These are phyloP conservation scores for Uloborus diversus DNA, from an alignment of 1,140 invertebrate genomes.

Conservation along the genomic window DNA sequence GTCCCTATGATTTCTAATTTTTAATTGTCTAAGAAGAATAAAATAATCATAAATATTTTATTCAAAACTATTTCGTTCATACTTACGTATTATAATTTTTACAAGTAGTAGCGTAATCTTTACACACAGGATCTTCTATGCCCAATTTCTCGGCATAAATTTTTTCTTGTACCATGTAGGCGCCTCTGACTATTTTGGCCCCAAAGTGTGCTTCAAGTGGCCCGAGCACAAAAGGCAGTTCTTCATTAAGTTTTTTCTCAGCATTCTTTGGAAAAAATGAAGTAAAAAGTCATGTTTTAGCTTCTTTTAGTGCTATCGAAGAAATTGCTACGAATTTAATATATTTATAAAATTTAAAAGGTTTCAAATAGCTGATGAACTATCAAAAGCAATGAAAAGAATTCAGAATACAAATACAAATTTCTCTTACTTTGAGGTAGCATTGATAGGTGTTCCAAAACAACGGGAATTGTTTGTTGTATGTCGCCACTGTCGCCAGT, in stretches of 20 bases:
- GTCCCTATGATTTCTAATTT: background rate
- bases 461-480: constrained; percentile 83
- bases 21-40: background rate
- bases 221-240: background rate
- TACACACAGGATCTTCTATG: constrained; percentile 95
- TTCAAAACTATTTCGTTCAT: constrained; percentile 60
- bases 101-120: constrained; percentile 86
- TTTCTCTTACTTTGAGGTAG: constrained; percentile 84
- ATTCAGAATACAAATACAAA: background rate
- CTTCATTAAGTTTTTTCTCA: background rate
- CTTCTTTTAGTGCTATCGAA: background rate
- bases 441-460: constrained; percentile 99
- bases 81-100: constrained; percentile 86
- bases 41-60: background rate
- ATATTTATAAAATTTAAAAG: background rate
- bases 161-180: constrained; percentile 97
- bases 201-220: constrained; percentile 75
- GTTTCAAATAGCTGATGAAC: background rate
- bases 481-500: constrained; percentile 97
- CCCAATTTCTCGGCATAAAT: constrained; percentile 85
- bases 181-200: constrained; percentile 96
- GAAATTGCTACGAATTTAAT: background rate
- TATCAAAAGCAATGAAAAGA: background rate
- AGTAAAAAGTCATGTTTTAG: background rate
- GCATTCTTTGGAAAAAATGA: background rate